Conservation (phyloP, 2,797 vertebrate genomes). For the Tenualosa thibaudeaui region DNA sequence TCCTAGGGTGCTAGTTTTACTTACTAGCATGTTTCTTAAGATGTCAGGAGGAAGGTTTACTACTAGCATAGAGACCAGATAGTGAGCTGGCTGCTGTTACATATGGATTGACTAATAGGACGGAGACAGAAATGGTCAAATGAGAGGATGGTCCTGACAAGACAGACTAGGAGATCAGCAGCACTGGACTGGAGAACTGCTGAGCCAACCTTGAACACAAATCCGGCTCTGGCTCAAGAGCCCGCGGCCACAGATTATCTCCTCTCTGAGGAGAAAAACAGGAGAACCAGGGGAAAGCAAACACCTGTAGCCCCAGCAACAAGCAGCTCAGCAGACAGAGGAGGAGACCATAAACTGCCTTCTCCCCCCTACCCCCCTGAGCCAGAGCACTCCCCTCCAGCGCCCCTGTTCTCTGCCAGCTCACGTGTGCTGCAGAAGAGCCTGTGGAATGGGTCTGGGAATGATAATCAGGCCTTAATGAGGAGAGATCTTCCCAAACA, state of each 20-base stretch:
- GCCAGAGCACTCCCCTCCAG: not conserved
- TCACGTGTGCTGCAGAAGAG: not conserved
- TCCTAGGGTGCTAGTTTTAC: too few species aligned
- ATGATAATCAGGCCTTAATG: slow-evolving; percentile 19
- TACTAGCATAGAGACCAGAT: too few species aligned
- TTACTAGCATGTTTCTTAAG: too few species aligned
- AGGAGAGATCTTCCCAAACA: slow-evolving; percentile 18
- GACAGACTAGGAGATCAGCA: not conserved
- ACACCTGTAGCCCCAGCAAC: not conserved
- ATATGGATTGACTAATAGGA: not conserved
- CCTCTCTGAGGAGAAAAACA: not conserved
- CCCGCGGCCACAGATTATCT: not conserved
- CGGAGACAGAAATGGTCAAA: not conserved
- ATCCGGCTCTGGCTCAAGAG: not conserved
- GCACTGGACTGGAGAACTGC: not conserved
- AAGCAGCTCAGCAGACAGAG: not conserved
- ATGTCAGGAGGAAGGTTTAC: too few species aligned
- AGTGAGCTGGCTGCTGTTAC: too few species aligned
- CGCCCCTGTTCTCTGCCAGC: not conserved
- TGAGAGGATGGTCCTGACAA: not conserved
- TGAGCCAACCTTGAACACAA: not conserved
- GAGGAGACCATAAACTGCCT: not conserved
- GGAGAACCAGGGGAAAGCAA: not conserved
- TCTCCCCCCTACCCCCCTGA: not conserved
- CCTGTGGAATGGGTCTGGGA: not conserved